Evolutionary conservation across 2,797 vertebrate species (phyloP), one percentile per base, ranked within the genome.

Genomic region (Enteromius fasciolatus): DNA sequence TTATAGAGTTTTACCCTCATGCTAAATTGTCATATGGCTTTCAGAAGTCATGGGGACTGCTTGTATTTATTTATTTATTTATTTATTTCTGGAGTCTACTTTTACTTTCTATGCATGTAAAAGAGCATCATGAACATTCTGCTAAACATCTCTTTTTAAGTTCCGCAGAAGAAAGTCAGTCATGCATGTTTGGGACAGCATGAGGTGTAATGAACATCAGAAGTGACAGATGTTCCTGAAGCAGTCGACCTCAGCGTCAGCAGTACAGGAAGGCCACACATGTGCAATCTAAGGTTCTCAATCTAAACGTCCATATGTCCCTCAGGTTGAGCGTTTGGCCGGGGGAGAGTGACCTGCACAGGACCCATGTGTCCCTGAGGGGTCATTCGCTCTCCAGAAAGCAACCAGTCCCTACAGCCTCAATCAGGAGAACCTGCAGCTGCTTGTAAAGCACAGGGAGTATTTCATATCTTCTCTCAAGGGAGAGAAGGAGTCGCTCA

Each of bases 261-360:
- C 57, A 10, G 33, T 78, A 76, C 63, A 50, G 39, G 79, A 78
- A 82, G 74, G 50, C 41, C 64, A 77, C 72, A 70, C 82, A 78
- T 18, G 46, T 63, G 6, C 64, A 66, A 80, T 86, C 84, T 77
- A 85, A 82, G 64, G 41, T 63, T 64, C 48, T 76, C 44, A 80
- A 77, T 73, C 72, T 80, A 69, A 82, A 61, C 61, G 52, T 48
- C 83, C 86, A 85, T 82, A 87, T 81, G 84, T 36, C 83, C 70
- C 83, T 89, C 83, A 50, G 84, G 84, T 82, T 84, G 88, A 87
- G 69, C 81, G 57, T 87, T 89, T 89, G 12, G 86, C 85, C 83
- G 87, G 82, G 72, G 80, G 77, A 83, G 79, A 88, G 75, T 81
- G 85, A 74, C 73, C 83, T 79, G 67, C 70, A 63, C 41, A 82